Evolutionary conservation across 2,888 invertebrate species (phyloP), one percentile per base, ranked within the genome.

Genomic region (Nomada fabriciana): DNA sequence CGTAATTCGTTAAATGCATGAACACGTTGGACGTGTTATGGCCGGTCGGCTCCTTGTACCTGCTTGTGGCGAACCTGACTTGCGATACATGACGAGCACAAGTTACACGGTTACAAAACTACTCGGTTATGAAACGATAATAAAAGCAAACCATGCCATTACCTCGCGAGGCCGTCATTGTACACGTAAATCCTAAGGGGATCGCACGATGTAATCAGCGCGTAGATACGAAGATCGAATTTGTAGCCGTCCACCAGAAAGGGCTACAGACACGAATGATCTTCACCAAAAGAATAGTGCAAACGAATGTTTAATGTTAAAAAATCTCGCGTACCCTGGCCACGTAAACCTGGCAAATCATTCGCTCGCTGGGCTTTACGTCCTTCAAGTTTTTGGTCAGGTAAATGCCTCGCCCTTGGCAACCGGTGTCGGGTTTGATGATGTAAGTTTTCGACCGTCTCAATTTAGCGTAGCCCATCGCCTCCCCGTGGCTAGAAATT

Each of bases 1-100:
- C 97, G 92, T 98, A 98, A 94, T 98, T 98, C 13, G 98, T 98
- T 79, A 98, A 94, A 92, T 98, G 98, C 98, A 98, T 98, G 92
- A 97, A 98, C 20, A 98, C 96, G 92, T 98, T 98, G 0, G 96
- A 96, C 10, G 97, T 96, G 91, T 98, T 98, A 84, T 96, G 96
- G 18, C 96, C 95, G 50, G 96, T 97, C 0, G 98, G 98, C 90
- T 98, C 97, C 75, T 96, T 96, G 92, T 98, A 98, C 86, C 97
- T 96, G 88, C 96, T 97, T 1, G 98, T 98, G 2, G 98, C 98
- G 93, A 98, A 98, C 89, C 98, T 96, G 78, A 43, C 89, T 87
- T 25, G 79, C 61, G 2, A 13, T 13, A 53, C 59, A 59, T 42
- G 15, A 59, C 20, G 43, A 5, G n/a, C 2, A 11, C 15, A 43